These are phyloP conservation scores for pig (Sus scrofa) DNA, from an alignment of 2,113 vertebrate species.

Conservation along the genomic window T2T-Sscrofa CM000812.6:240289501-240290000, in stretches of 20 bases:
- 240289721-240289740: not conserved
- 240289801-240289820: not conserved
- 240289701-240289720: not conserved
- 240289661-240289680: not conserved
- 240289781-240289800: not conserved
- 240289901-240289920: not conserved
- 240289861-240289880: not conserved
- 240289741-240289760: not conserved
- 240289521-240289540: too few relatives aligned
- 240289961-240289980: not conserved
- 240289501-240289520: not conserved
- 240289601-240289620: not conserved
- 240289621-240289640: not conserved
- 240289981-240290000: constrained; percentile 1
- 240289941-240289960: not conserved
- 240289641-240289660: not conserved
- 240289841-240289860: not conserved
- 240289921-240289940: constrained; percentile 8
- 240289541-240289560: not conserved
- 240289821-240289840: not conserved
- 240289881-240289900: not conserved
- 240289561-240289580: not conserved
- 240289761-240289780: not conserved
- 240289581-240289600: not conserved
- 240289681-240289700: not conserved